These are phyloP conservation scores for Nyctereutes procyonoides DNA, from an alignment of 2,113 vertebrate species.

Conservation along the genomic window DNA sequence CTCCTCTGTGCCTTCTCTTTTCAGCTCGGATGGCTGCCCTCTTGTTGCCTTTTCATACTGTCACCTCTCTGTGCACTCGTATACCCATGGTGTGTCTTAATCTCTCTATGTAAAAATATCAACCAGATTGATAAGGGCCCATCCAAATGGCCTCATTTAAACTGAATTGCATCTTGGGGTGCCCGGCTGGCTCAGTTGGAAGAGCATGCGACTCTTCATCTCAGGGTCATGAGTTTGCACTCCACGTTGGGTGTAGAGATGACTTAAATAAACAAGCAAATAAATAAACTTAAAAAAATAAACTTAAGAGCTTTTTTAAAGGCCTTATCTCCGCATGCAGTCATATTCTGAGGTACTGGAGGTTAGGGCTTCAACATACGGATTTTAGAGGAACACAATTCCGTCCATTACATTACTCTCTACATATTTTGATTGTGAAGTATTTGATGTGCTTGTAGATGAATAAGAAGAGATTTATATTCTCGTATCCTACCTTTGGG, in stretches of 20 bases:
- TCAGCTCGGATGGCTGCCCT: neutral
- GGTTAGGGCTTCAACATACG: neutral
- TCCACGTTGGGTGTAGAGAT: neutral
- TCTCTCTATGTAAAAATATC: neutral
- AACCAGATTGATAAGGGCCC: neutral
- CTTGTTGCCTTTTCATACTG: neutral
- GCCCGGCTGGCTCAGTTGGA: neutral
- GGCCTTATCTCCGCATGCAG: neutral
- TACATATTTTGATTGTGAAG: conserved; percentile 16
- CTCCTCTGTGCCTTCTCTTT: neutral
- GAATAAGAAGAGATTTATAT: conserved; percentile 38
- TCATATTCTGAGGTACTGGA: neutral
- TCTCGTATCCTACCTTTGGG: conserved; percentile 4
- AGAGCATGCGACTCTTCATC: neutral
- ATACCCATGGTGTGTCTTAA: neutral
- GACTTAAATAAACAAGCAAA: neutral
- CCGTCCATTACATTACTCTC: neutral
- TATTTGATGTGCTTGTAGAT: conserved; percentile 21
- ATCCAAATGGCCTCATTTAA: neutral
- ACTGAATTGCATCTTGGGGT: neutral
- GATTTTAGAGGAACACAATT: neutral
- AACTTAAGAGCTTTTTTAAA: neutral
- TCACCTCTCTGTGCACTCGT: neutral
- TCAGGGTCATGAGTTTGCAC: neutral
- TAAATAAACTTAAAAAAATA: neutral